These are phyloP conservation scores for Protodeltote pygarga DNA, from an alignment of 2,888 invertebrate genomes.

Conservation along the genomic window DNA sequence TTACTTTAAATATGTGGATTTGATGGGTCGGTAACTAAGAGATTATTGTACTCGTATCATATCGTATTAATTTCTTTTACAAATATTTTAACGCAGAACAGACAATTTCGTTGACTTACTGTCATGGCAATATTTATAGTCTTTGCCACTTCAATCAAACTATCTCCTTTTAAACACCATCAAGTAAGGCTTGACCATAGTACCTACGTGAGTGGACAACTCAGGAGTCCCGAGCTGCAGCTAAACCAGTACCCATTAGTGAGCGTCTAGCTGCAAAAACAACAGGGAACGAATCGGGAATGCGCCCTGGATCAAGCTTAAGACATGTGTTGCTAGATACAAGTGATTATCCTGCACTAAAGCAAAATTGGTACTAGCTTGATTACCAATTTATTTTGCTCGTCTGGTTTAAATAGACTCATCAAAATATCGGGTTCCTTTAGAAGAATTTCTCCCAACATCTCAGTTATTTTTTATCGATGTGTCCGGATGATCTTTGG, in stretches of 20 bases:
- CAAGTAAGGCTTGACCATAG: conserved; percentile 42
- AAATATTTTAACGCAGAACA: no score
- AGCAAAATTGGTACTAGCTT: conserved; percentile 17
- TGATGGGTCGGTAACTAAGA: no score
- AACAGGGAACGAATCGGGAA: conserved; percentile 86
- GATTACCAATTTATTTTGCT: conserved; percentile 9
- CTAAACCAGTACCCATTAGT: conserved; percentile 84
- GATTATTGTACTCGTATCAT: no score
- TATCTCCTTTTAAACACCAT: conserved; percentile 44
- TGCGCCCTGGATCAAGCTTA: conserved; percentile 75
- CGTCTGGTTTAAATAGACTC: no score
- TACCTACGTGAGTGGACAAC: conserved; percentile 50
- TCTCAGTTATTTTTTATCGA: no score
- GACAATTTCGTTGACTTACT: no score
- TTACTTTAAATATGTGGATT: no score
- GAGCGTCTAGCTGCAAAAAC: conserved; percentile 82
- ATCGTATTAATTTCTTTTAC: no score
- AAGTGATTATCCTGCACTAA: conserved; percentile 46
- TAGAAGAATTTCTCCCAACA: no score
- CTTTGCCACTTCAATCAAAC: conserved; percentile 32
- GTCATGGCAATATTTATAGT: conserved; percentile 41
- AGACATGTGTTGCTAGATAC: conserved; percentile 65
- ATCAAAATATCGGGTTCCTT: no score
- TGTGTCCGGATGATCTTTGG: no score
- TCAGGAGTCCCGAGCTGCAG: conserved; percentile 46